Conservation (phyloP, 1,140 invertebrate genomes). For the Brachionus paranguensis region DNA sequence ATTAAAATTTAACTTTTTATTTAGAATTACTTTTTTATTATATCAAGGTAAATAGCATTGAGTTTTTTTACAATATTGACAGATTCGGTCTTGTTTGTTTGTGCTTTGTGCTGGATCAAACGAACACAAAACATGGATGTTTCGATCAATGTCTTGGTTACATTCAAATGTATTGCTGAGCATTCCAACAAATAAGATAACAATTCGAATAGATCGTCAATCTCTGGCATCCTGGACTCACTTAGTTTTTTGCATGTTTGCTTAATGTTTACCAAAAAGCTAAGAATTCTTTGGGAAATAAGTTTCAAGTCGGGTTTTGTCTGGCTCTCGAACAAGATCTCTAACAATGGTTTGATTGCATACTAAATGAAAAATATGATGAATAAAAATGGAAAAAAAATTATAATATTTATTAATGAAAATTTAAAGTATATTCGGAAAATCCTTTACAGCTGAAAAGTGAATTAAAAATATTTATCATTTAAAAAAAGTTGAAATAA, state of each 20-base stretch:
- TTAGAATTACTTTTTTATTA: slow-evolving; percentile 16
- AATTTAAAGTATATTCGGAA: too few species aligned
- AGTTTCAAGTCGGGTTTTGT: slow-evolving; percentile 24
- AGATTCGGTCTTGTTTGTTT: background rate
- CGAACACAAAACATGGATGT: slow-evolving; percentile 39
- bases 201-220: slow-evolving; percentile 26
- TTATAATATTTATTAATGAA: too few species aligned
- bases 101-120: background rate
- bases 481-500: too few species aligned
- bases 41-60: background rate
- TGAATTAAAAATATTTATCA: too few species aligned
- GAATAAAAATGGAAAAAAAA: too few species aligned
- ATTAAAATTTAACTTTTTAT: too few species aligned
- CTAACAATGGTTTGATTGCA: background rate
- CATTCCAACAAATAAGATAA: slow-evolving; percentile 20
- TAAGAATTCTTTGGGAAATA: slow-evolving; percentile 1
- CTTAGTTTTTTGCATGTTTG: slow-evolving; percentile 1
- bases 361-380: background rate
- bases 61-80: slow-evolving; percentile 27
- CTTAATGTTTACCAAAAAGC: slow-evolving; percentile 5
- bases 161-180: slow-evolving; percentile 36
- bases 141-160: slow-evolving; percentile 29
- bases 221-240: background rate
- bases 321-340: slow-evolving; percentile 33
- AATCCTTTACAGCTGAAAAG: too few species aligned